Conservation (phyloP, 2,888 invertebrate species). For the Mellilla xanthometata region DNA sequence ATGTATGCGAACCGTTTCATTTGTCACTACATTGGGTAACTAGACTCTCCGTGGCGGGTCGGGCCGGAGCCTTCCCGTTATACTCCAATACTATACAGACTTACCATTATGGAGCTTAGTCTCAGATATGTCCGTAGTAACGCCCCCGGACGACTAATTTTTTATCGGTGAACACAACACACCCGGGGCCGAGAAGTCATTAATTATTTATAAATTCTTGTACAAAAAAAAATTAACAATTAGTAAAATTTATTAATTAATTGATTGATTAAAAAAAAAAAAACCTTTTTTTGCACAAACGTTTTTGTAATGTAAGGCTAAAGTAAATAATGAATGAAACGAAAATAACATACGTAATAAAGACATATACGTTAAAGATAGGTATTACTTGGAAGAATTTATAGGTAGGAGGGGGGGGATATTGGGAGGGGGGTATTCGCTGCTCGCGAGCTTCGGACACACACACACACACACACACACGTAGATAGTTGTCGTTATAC, state of each 20-base stretch:
- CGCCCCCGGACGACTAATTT: too few species aligned
- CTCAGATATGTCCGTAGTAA: too few species aligned
- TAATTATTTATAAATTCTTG: slow-evolving; percentile 48
- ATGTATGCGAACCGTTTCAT: too few species aligned
- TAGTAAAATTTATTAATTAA: slow-evolving; percentile 27
- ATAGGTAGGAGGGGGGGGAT: slow-evolving; percentile 50
- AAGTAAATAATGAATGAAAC: slow-evolving; percentile 53
- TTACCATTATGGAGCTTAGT: too few species aligned
- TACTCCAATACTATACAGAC: too few species aligned
- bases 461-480: too few species aligned
- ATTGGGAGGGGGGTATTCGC: neutral
- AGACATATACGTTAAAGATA: slow-evolving; percentile 81
- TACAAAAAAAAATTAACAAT: slow-evolving; percentile 64
- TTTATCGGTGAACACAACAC: too few species aligned
- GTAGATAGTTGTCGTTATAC: slow-evolving; percentile 34
- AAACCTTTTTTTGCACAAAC: slow-evolving; percentile 72
- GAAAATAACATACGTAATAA: slow-evolving; percentile 82
- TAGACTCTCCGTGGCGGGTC: too few species aligned
- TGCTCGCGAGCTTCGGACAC: slow-evolving; percentile 17
- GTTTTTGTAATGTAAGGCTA: slow-evolving; percentile 64
- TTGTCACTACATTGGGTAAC: too few species aligned
- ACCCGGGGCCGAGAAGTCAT: too few species aligned
- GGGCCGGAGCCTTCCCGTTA: too few species aligned
- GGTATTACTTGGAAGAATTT: slow-evolving; percentile 77
- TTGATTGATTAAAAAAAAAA: slow-evolving; percentile 33